Evolutionary conservation across 1,140 invertebrate genomes (phyloP), one percentile per base, ranked within the genome.

Genomic region (Acromyrmex charruanus): DNA sequence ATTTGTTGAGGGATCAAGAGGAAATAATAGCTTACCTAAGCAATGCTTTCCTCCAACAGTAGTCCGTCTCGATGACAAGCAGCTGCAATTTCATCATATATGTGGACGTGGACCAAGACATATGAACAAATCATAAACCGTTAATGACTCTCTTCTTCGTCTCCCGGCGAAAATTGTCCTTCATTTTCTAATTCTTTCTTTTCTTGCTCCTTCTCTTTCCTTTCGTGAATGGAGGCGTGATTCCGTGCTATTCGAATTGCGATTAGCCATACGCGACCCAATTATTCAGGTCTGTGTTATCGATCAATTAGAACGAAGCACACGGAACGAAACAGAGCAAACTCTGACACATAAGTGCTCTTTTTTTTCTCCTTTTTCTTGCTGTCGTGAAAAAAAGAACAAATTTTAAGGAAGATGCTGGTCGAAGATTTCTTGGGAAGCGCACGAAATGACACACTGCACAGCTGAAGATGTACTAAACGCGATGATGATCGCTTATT

Each of bases 61-160:
- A 93, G 87, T 94, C 94, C 65, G 94, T 95, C 89, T 95, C 94
- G 84, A 95, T 94, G 71, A 95, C 94, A 21, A 95, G 87, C 77
- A 95, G 72, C 92, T 95, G 94, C 81, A 95, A 94, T 94, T 94
- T 95, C 94, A 95, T 95, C 91, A 94, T 95, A 92, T 90, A 94
- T 39, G 89, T 85, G 63, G 89, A 91, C 79, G 87, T 88, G 55
- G 86, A 44, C 86, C 91, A 91, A 81, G 79, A 72, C 89, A 91
- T 92, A 85, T 53, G 90, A 92, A 53, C 84, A 63, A 68, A 80
- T 77, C 51, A 12, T 69, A 81, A 14, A 66, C 74, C 66, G 16
- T 51, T 51, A 28, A 25, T 21, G 55, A 44, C 71, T 53, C 58
- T 28, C 58, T 49, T 71, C 10, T 44, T 31, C 21, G n/a, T 75